Conservation (phyloP, 1,140 invertebrate species). For the Drosophila littoralis region DNA sequence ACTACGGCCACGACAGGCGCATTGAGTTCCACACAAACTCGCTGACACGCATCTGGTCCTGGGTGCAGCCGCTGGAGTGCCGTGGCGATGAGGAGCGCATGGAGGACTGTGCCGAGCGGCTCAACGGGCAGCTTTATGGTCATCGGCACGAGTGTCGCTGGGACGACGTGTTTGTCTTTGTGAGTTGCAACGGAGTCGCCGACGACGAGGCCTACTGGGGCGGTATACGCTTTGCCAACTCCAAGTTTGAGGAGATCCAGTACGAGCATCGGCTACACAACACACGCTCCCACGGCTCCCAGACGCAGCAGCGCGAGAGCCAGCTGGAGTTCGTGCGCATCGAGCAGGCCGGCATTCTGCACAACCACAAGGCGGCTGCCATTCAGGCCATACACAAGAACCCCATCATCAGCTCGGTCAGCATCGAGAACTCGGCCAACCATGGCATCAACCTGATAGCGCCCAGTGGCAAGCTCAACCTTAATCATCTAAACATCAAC, state of each 20-base stretch:
- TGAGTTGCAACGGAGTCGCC: slow-evolving; percentile 92
- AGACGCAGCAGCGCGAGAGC: slow-evolving; percentile 89
- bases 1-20: slow-evolving; percentile 91
- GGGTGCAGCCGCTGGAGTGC: slow-evolving; percentile 96
- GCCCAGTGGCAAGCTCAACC: slow-evolving; percentile 91
- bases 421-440: slow-evolving; percentile 93
- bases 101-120: slow-evolving; percentile 93
- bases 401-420: slow-evolving; percentile 92
- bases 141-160: slow-evolving; percentile 93
- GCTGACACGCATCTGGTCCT: slow-evolving; percentile 93
- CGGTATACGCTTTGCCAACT: slow-evolving; percentile 95
- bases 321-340: slow-evolving; percentile 93
- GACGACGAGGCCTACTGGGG: slow-evolving; percentile 95
- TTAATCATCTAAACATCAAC: slow-evolving; percentile 90
- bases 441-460: slow-evolving; percentile 97
- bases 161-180: slow-evolving; percentile 96
- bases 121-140: slow-evolving; percentile 95
- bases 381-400: slow-evolving; percentile 94
- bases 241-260: slow-evolving; percentile 94
- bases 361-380: slow-evolving; percentile 97
- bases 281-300: slow-evolving; percentile 89
- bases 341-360: slow-evolving; percentile 97
- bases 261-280: slow-evolving; percentile 93
- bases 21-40: slow-evolving; percentile 94
- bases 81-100: slow-evolving; percentile 93